phyloP scores from a whole-genome alignment of 37 sponge, comb jelly and placozoan genomes.

The Mnemiopsis leidyi region DNA sequence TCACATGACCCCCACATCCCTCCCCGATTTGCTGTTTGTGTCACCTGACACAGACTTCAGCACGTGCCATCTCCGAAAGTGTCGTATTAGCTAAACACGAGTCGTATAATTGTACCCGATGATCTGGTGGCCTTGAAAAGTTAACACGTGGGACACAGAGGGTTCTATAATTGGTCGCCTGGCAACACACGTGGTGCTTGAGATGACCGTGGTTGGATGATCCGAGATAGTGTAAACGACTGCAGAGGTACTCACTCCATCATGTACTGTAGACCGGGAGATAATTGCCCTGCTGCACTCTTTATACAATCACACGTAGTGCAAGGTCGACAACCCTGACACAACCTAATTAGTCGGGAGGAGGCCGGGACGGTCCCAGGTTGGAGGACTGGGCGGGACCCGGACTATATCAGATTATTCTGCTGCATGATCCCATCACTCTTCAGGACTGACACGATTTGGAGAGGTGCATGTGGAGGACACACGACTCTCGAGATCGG shows the following conservation, averaged over 20 bases:
- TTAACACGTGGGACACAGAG: not conserved
- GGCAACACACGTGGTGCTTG: not conserved
- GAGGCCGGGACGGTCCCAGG: not conserved
- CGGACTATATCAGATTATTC: not conserved
- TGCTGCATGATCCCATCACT: not conserved
- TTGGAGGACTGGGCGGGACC: not conserved
- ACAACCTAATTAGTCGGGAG: not conserved
- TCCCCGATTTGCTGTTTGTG: not conserved
- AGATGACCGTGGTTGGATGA: not conserved
- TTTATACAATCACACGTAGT: not conserved
- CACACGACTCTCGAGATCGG: not conserved
- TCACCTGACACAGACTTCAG: constrained; percentile 9
- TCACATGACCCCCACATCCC: not conserved
- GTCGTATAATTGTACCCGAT: constrained; percentile 12
- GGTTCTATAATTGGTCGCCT: not conserved
- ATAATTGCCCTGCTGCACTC: not conserved
- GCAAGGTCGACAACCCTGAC: not conserved
- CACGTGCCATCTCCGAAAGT: constrained; percentile 15
- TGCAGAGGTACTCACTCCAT: not conserved
- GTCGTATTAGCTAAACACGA: constrained; percentile 45
- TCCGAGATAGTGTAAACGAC: not conserved
- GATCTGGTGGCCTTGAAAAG: constrained; percentile 17
- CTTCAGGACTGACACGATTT: constrained; percentile 1
- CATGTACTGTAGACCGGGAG: not conserved
- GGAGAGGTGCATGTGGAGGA: constrained; percentile 2